phyloP scores from a whole-genome alignment of 37 sponge, comb jelly and placozoan species.

The Chondrosia reniformis region DNA sequence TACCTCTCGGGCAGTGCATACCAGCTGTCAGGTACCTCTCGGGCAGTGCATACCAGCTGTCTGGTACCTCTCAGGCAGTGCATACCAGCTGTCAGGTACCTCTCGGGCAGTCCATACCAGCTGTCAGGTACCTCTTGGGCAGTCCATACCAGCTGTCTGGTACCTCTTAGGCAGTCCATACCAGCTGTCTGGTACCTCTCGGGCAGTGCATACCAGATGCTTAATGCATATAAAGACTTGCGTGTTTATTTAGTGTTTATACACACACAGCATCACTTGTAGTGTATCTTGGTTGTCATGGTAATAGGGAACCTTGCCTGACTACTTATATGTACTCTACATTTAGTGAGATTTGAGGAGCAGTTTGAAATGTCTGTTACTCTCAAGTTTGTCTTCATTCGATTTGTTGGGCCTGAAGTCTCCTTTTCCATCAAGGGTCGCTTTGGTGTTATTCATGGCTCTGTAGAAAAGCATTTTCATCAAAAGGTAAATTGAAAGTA shows the following conservation, averaged over 20 bases:
- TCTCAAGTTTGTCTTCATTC: slow-evolving; percentile 84
- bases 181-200: no score
- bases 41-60: no score
- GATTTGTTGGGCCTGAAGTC: slow-evolving; percentile 52
- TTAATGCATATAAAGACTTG: not conserved
- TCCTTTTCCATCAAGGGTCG: slow-evolving; percentile 64
- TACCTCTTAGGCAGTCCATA: no score
- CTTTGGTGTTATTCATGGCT: slow-evolving; percentile 77
- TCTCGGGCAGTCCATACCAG: no score
- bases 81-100: no score
- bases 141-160: not conserved
- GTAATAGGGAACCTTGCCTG: not conserved
- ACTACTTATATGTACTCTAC: not conserved
- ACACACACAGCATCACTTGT: not conserved
- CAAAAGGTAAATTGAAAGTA: slow-evolving; percentile 36
- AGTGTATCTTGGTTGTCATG: not conserved
- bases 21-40: no score
- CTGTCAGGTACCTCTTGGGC: no score
- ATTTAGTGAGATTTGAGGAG: slow-evolving; percentile 74
- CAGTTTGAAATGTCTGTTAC: slow-evolving; percentile 82
- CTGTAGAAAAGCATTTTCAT: slow-evolving; percentile 50
- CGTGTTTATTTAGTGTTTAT: not conserved
- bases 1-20: no score
- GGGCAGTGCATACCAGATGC: not conserved
- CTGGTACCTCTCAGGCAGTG: no score